Conservation (phyloP, 2,888 invertebrate species). For the Drosophila mayaguana region DNA sequence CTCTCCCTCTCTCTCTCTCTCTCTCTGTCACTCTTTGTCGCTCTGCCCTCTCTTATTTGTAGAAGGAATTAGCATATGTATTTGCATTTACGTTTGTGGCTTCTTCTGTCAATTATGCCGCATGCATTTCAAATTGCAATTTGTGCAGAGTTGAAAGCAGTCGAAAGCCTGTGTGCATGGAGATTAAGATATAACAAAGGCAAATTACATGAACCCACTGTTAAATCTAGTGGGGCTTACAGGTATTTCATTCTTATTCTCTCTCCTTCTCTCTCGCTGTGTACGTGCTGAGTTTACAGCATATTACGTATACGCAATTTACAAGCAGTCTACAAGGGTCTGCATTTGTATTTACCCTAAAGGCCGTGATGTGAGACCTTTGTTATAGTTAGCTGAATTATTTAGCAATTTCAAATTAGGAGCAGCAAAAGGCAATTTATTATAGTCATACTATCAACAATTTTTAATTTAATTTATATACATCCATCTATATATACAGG, state of each 20-base stretch:
- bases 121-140: conserved; percentile 42
- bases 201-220: conserved; percentile 46
- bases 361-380: neutral
- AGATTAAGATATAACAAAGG: conserved; percentile 62
- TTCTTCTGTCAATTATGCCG: conserved; percentile 42
- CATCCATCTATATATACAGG: neutral
- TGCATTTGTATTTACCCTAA: neutral
- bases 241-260: conserved; percentile 3
- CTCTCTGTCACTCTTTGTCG: neutral
- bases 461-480: no score
- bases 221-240: conserved; percentile 50
- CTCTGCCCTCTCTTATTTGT: conserved; percentile 9
- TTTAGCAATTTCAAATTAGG: neutral
- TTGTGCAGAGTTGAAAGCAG: conserved; percentile 19
- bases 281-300: neutral
- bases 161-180: conserved; percentile 22
- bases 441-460: no score
- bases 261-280: neutral
- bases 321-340: conserved; percentile 2
- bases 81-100: conserved; percentile 30
- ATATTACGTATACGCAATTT: conserved; percentile 58
- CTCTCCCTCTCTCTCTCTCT: neutral
- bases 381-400: neutral
- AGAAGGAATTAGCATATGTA: conserved; percentile 6
- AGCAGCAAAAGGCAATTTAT: neutral